These are phyloP conservation scores for Eospalax fontanierii DNA, from an alignment of 2,797 vertebrate genomes.

Conservation along the genomic window DNA sequence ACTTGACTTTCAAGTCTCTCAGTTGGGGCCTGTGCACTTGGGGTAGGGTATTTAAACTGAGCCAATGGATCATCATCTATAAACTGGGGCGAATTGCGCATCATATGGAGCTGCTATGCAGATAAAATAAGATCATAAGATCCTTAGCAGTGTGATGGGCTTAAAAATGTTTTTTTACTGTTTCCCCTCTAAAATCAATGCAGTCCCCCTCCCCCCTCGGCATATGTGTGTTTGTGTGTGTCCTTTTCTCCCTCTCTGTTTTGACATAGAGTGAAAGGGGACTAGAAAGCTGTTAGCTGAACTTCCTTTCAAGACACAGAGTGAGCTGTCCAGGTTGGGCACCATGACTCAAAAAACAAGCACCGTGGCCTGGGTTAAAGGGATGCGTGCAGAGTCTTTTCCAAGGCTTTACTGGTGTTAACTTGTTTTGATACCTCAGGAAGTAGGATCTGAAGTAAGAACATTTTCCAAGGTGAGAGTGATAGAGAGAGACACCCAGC, in stretches of 20 bases:
- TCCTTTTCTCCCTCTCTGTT: too few species aligned
- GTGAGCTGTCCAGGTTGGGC: neutral
- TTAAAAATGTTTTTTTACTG: neutral
- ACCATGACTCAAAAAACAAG: neutral
- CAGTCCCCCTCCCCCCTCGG: conserved; percentile 1
- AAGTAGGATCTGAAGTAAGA: neutral
- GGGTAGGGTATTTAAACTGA: neutral
- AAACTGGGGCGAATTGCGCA: neutral
- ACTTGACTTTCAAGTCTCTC: neutral
- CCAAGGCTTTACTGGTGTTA: neutral
- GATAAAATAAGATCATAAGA: neutral
- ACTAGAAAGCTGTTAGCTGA: neutral
- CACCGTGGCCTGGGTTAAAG: neutral
- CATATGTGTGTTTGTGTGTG: neutral
- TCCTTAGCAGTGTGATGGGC: neutral
- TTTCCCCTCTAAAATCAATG: neutral
- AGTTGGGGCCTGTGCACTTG: neutral
- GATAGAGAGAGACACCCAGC: neutral
- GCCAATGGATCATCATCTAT: neutral
- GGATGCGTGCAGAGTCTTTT: neutral
- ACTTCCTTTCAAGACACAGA: neutral
- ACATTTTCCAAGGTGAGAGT: neutral
- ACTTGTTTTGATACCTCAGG: neutral
- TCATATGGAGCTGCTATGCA: neutral
- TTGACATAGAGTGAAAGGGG: neutral